A percentile compares a stretch with the other conserved stretches of the same genome.
phyloP scores from a whole-genome alignment of 2,797 vertebrate genomes.

The Clarias fuscus region DNA sequence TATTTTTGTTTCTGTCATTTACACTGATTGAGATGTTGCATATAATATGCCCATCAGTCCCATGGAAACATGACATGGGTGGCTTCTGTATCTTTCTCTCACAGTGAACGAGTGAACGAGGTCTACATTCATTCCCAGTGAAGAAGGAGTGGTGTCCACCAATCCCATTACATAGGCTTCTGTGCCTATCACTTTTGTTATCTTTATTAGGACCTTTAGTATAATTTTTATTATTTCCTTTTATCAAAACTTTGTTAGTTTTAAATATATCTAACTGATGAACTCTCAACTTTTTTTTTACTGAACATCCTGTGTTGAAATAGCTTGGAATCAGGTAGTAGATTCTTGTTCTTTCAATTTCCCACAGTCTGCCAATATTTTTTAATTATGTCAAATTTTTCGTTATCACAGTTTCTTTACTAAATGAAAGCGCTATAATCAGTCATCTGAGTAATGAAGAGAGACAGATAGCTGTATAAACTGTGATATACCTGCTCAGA shows the following conservation, averaged over 20 bases:
- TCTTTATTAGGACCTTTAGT: not conserved
- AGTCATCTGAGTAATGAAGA: conserved; percentile 24
- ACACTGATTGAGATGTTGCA: not conserved
- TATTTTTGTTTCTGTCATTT: not conserved
- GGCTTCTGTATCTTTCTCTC: not conserved
- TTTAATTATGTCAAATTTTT: not conserved
- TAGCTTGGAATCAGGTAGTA: conserved; percentile 17
- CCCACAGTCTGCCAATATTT: not conserved
- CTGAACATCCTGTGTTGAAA: conserved; percentile 1
- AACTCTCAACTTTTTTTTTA: not conserved
- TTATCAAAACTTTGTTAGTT: not conserved
- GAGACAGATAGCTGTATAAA: conserved; percentile 18
- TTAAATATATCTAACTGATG: not conserved
- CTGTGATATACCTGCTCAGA: conserved; percentile 36
- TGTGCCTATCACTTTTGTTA: not conserved
- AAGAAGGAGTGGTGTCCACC: not conserved
- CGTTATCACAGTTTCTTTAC: not conserved
- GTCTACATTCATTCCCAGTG: not conserved
- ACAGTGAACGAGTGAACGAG: not conserved
- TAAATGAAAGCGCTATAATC: not conserved
- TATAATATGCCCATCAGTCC: not conserved
- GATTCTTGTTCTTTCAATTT: not conserved
- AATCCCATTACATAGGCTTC: not conserved
- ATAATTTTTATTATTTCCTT: not conserved
- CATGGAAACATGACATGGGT: not conserved